Evolutionary conservation across 2,888 invertebrate species (phyloP).

Genomic region (Stenchaetothrips biformis): DNA sequence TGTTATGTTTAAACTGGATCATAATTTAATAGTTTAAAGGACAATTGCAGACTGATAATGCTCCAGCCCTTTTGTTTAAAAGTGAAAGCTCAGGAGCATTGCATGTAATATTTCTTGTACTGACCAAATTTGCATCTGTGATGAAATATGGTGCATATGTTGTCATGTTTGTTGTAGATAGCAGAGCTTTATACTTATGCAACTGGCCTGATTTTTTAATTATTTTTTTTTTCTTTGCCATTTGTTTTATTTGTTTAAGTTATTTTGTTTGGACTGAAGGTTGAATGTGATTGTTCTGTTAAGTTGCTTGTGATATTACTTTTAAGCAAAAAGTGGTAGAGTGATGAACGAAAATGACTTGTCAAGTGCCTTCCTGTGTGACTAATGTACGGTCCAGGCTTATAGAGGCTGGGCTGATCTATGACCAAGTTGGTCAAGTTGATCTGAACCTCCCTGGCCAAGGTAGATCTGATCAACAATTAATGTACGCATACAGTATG

Average conservation of each 20-base stretch:
- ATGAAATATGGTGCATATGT: slow-evolving; percentile 29
- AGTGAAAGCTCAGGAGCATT: not conserved
- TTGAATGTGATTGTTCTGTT: slow-evolving; percentile 11
- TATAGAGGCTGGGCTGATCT: too few relatives aligned
- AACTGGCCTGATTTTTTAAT: not conserved
- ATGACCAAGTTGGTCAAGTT: too few relatives aligned
- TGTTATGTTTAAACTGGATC: not conserved
- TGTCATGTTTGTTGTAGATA: not conserved
- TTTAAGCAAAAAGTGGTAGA: not conserved
- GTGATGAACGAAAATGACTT: not conserved
- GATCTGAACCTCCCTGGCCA: too few relatives aligned
- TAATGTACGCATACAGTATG: too few relatives aligned
- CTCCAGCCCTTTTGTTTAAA: not conserved
- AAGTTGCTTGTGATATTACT: slow-evolving; percentile 23
- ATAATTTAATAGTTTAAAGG: not conserved
- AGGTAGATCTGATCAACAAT: too few relatives aligned
- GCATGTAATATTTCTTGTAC: slow-evolving; percentile 32
- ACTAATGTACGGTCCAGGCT: too few relatives aligned
- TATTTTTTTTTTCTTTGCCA: not conserved
- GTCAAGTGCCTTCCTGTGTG: not conserved
- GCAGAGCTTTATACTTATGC: not conserved
- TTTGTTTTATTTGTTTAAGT: slow-evolving; percentile 26
- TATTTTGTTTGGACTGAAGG: not conserved
- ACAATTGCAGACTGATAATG: not conserved
- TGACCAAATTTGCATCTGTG: slow-evolving; percentile 30